Evolutionary conservation across 1,140 invertebrate genomes (phyloP).

Genomic region (Scylla paramamosain): DNA sequence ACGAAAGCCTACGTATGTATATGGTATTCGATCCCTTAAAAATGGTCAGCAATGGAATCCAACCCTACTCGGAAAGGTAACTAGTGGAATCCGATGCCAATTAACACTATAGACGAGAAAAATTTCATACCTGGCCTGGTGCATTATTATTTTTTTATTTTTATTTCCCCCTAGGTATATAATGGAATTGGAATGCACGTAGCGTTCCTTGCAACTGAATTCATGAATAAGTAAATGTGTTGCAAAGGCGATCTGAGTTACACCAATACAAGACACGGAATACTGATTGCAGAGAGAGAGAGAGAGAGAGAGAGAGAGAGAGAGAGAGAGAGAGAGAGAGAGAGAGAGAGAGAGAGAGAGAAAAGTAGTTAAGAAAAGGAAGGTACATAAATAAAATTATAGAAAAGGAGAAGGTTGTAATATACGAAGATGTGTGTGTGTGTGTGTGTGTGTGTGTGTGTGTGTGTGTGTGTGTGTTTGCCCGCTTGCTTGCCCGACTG

Average conservation of each 20-base stretch:
- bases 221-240: conserved; percentile 24
- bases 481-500: background rate
- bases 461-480: background rate
- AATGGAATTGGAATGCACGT: background rate
- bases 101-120: background rate
- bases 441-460: conserved; percentile 7
- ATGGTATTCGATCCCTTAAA: too few relatives aligned
- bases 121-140: background rate
- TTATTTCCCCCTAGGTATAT: background rate
- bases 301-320: background rate
- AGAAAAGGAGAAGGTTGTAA: background rate
- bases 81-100: background rate
- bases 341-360: background rate
- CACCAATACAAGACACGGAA: background rate
- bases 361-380: background rate
- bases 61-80: too few relatives aligned
- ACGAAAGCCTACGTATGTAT: too few relatives aligned
- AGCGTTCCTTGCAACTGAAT: background rate
- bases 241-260: conserved; percentile 28
- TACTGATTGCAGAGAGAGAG: background rate
- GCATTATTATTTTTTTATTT: background rate
- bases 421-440: background rate
- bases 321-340: background rate
- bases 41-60: too few relatives aligned
- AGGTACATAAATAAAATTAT: background rate